Evolutionary conservation across 2,113 vertebrate genomes (phyloP).

Genomic region (Embiotoca jacksoni): DNA sequence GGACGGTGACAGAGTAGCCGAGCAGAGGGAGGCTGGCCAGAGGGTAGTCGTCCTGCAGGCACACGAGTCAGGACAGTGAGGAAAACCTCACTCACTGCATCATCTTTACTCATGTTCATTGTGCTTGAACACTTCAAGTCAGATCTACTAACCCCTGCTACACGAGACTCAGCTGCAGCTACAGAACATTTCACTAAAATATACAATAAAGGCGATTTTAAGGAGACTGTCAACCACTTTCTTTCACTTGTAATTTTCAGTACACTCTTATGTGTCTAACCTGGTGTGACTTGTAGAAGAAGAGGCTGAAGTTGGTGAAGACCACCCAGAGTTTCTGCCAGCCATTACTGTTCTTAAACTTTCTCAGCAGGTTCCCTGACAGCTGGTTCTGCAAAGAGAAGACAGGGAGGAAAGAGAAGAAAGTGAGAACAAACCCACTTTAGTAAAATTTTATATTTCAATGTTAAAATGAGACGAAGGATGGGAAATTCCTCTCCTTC

Average conservation of each 20-base stretch:
- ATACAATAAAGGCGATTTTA: too few species aligned
- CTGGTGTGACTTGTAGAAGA: constrained; percentile 99
- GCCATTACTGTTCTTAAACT: constrained; percentile 99
- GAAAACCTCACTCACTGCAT: too few species aligned
- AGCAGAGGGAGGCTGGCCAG: constrained; percentile 97
- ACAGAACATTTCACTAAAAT: too few species aligned
- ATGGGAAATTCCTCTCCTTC: not conserved
- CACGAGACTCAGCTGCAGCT: too few species aligned
- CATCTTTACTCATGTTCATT: not conserved
- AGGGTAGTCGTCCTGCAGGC: constrained; percentile 93
- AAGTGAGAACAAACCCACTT: not conserved
- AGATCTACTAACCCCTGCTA: too few species aligned
- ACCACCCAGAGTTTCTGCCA: constrained; percentile 99
- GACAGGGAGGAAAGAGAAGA: not conserved
- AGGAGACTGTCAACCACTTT: too few species aligned
- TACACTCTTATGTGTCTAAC: not conserved
- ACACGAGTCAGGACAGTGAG: not conserved
- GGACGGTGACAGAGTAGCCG: constrained; percentile 95
- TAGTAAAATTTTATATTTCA: not conserved
- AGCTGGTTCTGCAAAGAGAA: constrained; percentile 92
- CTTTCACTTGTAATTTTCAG: too few species aligned
- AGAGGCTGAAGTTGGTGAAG: constrained; percentile 99
- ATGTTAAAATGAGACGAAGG: not conserved
- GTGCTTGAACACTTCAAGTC: too few species aligned
- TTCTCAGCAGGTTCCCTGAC: constrained; percentile 95